phyloP scores from a whole-genome alignment of 2,888 invertebrate species.

The Melanostoma mellinum region DNA sequence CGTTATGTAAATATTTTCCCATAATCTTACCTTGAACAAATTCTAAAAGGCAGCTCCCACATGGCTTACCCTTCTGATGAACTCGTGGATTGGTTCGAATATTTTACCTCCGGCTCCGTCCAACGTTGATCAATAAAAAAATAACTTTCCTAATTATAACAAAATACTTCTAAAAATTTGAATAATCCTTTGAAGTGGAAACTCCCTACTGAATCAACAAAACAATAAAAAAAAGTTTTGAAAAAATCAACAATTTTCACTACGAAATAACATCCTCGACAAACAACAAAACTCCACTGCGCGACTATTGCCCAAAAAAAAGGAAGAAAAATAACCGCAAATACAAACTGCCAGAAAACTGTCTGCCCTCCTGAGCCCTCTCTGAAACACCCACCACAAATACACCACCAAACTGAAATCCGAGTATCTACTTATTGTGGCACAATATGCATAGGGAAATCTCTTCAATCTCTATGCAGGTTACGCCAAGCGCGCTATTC shows the following conservation, averaged over 20 bases:
- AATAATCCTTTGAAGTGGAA: no score
- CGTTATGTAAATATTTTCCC: no score
- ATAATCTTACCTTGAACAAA: no score
- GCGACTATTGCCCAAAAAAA: conserved; percentile 36
- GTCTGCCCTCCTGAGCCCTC: neutral
- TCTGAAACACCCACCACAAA: conserved; percentile 18
- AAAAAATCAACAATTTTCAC: conserved; percentile 43
- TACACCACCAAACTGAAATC: conserved; percentile 59
- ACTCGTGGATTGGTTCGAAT: no score
- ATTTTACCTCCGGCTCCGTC: no score
- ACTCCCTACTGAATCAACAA: neutral
- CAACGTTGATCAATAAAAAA: no score
- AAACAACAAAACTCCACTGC: conserved; percentile 44
- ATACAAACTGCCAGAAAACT: conserved; percentile 58
- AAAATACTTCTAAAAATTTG: no score
- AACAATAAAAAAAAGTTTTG: conserved; percentile 6
- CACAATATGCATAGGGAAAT: conserved; percentile 47
- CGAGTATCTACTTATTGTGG: conserved; percentile 64
- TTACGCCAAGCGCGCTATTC: neutral
- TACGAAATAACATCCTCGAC: conserved; percentile 38
- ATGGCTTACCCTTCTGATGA: no score
- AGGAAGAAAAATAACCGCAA: conserved; percentile 59
- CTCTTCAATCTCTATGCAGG: conserved; percentile 17
- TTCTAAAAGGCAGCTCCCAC: no score
- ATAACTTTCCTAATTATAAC: no score